These are phyloP conservation scores for Drosophila ustulata DNA, from an alignment of 2,888 invertebrate species.

Conservation along the genomic window DNA sequence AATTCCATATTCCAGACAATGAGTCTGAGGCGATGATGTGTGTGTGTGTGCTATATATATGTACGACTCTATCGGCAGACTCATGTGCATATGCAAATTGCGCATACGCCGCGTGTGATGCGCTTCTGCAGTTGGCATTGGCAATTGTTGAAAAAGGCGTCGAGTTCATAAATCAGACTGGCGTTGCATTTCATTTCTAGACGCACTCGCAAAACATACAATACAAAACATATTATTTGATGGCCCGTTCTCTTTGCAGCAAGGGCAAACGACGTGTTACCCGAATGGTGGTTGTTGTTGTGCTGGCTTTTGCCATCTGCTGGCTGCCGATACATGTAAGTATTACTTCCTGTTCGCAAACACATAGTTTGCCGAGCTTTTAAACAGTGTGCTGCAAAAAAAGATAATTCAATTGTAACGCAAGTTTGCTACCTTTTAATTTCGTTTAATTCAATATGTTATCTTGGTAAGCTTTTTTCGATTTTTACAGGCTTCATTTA, in stretches of 20 bases:
- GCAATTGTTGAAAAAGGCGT: slow-evolving; percentile 28
- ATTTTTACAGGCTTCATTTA: background rate
- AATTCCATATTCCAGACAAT: slow-evolving; percentile 41
- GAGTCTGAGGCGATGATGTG: background rate
- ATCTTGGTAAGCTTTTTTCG: too few species aligned
- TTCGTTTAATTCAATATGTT: background rate
- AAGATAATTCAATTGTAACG: background rate
- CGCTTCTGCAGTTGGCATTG: slow-evolving; percentile 31
- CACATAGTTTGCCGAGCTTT: too few species aligned
- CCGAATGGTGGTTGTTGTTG: slow-evolving; percentile 95
- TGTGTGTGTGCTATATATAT: slow-evolving; percentile 11
- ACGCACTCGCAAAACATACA: slow-evolving; percentile 2
- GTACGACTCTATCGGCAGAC: background rate
- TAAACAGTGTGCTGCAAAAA: background rate
- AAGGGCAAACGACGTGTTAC: slow-evolving; percentile 95
- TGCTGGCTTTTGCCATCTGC: slow-evolving; percentile 96
- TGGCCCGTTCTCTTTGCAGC: too few species aligned
- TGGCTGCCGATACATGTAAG: slow-evolving; percentile 97
- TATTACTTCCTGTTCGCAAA: slow-evolving; percentile 24
- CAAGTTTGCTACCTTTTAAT: background rate
- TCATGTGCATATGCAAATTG: slow-evolving; percentile 43
- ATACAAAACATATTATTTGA: background rate
- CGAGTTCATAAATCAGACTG: slow-evolving; percentile 39
- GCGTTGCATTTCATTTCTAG: slow-evolving; percentile 18
- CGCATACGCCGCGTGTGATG: slow-evolving; percentile 36